Evolutionary conservation across 2,888 invertebrate species (phyloP), one percentile per base, ranked within the genome.

Genomic region (Lottia scabra): DNA sequence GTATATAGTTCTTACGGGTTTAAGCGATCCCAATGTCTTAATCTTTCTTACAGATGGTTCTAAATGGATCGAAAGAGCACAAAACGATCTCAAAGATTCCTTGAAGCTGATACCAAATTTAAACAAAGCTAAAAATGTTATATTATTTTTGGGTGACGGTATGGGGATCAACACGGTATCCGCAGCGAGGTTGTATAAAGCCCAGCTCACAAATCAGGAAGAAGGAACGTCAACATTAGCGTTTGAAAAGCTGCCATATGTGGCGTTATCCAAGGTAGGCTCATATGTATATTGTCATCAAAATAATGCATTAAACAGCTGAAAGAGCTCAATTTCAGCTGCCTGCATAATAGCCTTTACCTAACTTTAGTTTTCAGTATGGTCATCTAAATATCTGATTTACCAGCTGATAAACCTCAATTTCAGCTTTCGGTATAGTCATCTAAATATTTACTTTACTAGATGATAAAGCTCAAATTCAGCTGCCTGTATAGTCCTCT

Each of bases 221-320:
- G 94, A 94, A 0, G 96, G 96, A 87, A 92, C 92, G 30, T 93
- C 94, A 65, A 90, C 92, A 75, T 91, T 97, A 67, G 90, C 92
- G 0, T 97, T 94, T 92, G 97, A 97, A 87, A 92, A 92, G 78
- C 96, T 97, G 83, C 94, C 95, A 0, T 93, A 96, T 85, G 90
- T 95, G 77, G 96, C 95, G 1, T 87, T 96, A n/a, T 88, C 96
- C 6, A 96, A 96, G 93, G 96, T 95, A 90, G n/a, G n/a, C n/a
- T n/a, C n/a, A n/a, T n/a, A n/a, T n/a, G n/a, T n/a, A n/a, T n/a
- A n/a, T n/a, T n/a, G n/a, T n/a, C n/a, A n/a, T n/a, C n/a, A n/a
- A n/a, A n/a, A n/a, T n/a, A n/a, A n/a, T n/a, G n/a, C n/a, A n/a
- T n/a, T n/a, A n/a, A n/a, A n/a, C n/a, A 82, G 81, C 10, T 12